phyloP scores from a whole-genome alignment of 2,888 invertebrate genomes.

The Globia sparganii region DNA sequence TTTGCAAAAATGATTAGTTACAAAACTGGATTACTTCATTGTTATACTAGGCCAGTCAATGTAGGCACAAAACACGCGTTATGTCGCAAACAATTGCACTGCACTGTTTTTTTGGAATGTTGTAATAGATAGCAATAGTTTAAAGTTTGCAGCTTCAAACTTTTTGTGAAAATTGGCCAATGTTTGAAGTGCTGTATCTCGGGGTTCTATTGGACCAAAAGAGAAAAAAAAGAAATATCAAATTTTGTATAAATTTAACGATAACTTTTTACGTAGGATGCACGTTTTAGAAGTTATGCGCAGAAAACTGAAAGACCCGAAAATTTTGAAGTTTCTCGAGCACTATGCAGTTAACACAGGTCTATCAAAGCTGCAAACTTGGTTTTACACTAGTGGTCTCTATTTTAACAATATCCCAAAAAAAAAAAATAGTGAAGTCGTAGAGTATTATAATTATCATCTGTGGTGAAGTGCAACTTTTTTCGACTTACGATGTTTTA shows the following conservation, averaged over 20 bases:
- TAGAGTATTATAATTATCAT: too few relatives aligned
- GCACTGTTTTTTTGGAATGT: not conserved
- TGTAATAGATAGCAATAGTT: not conserved
- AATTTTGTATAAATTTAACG: too few relatives aligned
- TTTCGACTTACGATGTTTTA: not conserved
- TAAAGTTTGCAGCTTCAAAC: not conserved
- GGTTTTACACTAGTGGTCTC: not conserved
- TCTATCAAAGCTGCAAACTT: not conserved
- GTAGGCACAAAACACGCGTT: not conserved
- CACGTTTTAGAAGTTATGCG: too few relatives aligned
- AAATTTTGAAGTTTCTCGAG: too few relatives aligned
- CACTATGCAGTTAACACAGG: not conserved
- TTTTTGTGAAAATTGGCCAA: not conserved
- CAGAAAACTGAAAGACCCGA: too few relatives aligned
- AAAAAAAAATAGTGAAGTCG: too few relatives aligned
- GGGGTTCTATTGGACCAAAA: too few relatives aligned
- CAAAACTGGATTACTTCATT: constrained; percentile 27
- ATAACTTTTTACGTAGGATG: too few relatives aligned
- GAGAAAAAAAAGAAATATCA: not conserved
- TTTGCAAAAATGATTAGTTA: constrained; percentile 4
- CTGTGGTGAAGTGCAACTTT: not conserved
- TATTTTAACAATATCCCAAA: not conserved
- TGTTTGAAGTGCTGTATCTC: not conserved
- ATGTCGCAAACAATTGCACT: not conserved
- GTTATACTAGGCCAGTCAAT: not conserved